phyloP scores from a whole-genome alignment of 2,797 vertebrate species.

The Characodon lateralis region DNA sequence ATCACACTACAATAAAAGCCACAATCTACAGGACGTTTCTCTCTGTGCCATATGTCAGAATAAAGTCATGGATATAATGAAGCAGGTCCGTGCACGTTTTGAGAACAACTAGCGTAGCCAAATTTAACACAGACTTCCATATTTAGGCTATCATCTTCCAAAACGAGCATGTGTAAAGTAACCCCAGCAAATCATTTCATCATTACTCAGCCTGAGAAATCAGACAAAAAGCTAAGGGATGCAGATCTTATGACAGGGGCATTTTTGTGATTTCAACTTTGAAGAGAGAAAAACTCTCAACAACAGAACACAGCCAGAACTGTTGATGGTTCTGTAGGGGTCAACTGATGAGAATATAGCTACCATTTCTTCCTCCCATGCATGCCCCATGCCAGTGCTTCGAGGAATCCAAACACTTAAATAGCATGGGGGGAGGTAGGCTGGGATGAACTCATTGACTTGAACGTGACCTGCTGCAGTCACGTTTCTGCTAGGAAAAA shows the following conservation, averaged over 20 bases:
- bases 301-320: neutral
- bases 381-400: neutral
- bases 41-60: neutral
- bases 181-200: neutral
- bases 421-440: neutral
- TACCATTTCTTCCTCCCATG: neutral
- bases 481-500: neutral
- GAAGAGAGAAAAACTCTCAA: neutral
- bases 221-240: neutral
- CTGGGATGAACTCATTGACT: constrained; percentile 7
- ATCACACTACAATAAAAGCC: neutral
- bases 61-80: neutral
- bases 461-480: neutral
- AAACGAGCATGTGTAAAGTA: neutral
- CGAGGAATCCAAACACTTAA: constrained; percentile 1
- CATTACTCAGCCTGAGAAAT: neutral
- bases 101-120: neutral
- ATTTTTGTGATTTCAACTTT: neutral
- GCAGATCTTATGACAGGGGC: neutral
- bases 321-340: neutral
- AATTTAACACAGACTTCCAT: neutral
- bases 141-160: neutral
- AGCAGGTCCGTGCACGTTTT: neutral
- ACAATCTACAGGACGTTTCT: neutral
- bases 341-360: neutral